phyloP scores from a whole-genome alignment of 2,113 vertebrate genomes.

The Nesogale talazaci region DNA sequence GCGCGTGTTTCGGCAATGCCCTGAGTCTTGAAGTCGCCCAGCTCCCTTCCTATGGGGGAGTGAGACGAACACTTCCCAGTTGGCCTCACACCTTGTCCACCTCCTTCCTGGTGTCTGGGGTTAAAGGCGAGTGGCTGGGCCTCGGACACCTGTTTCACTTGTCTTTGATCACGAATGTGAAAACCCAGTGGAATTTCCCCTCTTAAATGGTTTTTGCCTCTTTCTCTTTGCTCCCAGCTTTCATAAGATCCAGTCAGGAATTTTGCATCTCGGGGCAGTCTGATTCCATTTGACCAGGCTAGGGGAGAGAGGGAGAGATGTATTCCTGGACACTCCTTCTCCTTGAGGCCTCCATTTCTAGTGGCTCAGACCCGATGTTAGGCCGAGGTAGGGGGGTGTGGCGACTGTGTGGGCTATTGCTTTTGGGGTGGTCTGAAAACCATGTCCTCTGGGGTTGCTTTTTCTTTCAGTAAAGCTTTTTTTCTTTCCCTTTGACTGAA shows the following conservation, averaged over 20 bases:
- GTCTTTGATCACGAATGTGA: constrained; percentile 23
- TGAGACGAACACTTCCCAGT: neutral
- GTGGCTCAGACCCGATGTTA: constrained; percentile 49
- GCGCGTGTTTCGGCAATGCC: neutral
- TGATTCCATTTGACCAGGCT: constrained; percentile 2
- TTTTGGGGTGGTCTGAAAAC: constrained; percentile 53
- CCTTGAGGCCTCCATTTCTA: constrained; percentile 1
- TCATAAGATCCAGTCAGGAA: constrained; percentile 9
- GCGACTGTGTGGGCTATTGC: constrained; percentile 22
- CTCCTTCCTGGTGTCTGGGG: neutral
- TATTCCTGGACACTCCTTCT: constrained; percentile 44
- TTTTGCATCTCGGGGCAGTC: constrained; percentile 4
- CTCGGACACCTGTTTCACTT: neutral
- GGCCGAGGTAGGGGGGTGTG: constrained; percentile 17
- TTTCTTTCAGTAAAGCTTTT: constrained; percentile 73
- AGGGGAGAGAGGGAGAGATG: neutral
- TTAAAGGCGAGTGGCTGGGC: neutral
- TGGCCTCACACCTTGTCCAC: neutral
- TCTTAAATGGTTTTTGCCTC: constrained; percentile 64
- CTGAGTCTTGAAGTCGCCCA: constrained; percentile 5
- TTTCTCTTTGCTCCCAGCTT: constrained; percentile 43
- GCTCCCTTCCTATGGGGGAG: constrained; percentile 3
- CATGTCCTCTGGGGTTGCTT: constrained; percentile 70
- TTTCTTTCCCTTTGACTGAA: neutral
- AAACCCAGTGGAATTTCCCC: constrained; percentile 54